Evolutionary conservation across 2,113 vertebrate species (phyloP).

Genomic region (Miniopterus natalensis): DNA sequence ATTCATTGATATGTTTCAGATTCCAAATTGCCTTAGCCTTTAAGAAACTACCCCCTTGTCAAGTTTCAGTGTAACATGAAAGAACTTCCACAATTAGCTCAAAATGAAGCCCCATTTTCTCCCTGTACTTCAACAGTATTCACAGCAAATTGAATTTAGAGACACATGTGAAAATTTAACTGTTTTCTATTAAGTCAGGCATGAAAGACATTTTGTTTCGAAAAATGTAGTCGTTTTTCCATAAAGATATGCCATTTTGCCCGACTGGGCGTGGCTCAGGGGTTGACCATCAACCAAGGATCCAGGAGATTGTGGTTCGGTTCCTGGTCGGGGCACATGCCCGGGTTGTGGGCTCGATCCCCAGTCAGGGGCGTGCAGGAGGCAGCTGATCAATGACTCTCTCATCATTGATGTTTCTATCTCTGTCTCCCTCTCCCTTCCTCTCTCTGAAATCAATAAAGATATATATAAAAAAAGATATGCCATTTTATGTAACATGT

Average conservation of each 20-base stretch:
- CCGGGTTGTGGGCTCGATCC: no score
- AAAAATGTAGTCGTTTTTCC: not conserved
- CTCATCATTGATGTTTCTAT: no score
- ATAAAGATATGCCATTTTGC: not conserved
- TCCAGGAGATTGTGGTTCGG: no score
- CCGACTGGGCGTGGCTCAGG: no score
- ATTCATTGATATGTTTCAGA: not conserved
- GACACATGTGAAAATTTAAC: not conserved
- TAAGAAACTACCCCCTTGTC: not conserved
- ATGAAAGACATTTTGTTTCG: slow-evolving; percentile 2
- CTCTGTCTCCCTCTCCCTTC: no score
- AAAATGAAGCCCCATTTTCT: not conserved
- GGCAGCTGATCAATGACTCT: no score
- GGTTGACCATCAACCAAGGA: no score
- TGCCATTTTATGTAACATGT: not conserved
- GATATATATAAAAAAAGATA: not conserved
- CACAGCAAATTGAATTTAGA: slow-evolving; percentile 14
- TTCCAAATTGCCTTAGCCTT: not conserved
- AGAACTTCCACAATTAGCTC: not conserved
- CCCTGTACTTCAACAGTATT: not conserved
- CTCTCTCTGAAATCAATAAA: no score
- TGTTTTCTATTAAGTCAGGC: not conserved
- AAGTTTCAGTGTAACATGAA: not conserved
- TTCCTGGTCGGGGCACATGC: no score
- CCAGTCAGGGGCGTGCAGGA: no score